Evolutionary conservation across 2,113 vertebrate genomes (phyloP).

Genomic region (Irena cyanogastra): DNA sequence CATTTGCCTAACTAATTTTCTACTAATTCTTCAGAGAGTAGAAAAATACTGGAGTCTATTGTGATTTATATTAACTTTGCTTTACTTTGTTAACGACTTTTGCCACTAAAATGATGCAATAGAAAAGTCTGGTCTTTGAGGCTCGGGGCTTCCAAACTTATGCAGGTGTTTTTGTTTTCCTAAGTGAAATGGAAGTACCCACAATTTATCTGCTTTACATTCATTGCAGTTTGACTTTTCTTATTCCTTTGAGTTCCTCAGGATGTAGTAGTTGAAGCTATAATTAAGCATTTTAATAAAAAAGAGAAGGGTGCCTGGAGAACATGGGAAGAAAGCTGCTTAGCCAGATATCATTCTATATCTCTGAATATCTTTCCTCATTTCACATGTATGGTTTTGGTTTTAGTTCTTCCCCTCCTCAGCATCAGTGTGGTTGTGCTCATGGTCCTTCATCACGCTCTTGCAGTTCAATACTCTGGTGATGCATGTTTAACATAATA

Average conservation of each 20-base stretch:
- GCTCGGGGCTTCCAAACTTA: background rate
- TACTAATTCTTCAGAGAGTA: background rate
- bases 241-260: background rate
- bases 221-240: background rate
- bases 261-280: background rate
- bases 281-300: background rate
- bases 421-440: background rate
- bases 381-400: background rate
- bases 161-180: background rate
- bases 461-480: background rate
- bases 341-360: background rate
- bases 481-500: background rate
- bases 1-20: background rate
- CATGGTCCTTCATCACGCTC: background rate
- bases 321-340: background rate
- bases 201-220: background rate
- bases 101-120: background rate
- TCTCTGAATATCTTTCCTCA: background rate
- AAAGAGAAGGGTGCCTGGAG: background rate
- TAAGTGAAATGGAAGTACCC: background rate
- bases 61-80: background rate
- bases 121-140: background rate
- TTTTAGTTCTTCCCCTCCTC: background rate
- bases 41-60: background rate
- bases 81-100: background rate